Percentiles rank a stretch among this genome's conserved stretches.
Conservation (phyloP, 2,113 vertebrate species). For the Psilopogon haemacephalus region DNA sequence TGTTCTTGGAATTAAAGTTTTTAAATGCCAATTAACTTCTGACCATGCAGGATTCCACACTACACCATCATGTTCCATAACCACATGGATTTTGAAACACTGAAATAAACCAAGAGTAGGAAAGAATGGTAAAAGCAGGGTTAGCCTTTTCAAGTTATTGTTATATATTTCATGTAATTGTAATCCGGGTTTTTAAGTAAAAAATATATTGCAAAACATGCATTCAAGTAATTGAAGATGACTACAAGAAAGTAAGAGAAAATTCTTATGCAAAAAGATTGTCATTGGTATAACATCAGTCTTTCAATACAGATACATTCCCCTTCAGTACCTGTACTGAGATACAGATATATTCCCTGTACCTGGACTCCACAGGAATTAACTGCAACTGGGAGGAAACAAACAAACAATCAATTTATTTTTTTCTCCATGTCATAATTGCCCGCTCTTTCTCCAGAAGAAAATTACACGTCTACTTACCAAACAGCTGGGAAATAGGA, state of each 20-base stretch:
- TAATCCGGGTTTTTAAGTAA: not conserved
- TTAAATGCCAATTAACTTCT: constrained; percentile 33
- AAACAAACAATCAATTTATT: not conserved
- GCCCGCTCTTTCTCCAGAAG: too few relatives aligned
- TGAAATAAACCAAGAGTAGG: not conserved
- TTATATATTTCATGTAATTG: not conserved
- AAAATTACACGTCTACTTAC: not conserved
- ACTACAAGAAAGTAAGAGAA: not conserved
- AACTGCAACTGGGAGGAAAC: not conserved
- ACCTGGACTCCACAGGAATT: not conserved
- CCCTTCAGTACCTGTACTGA: not conserved
- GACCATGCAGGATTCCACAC: not conserved
- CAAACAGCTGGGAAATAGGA: not conserved
- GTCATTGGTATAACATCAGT: not conserved
- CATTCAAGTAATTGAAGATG: not conserved
- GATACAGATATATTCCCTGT: not conserved
- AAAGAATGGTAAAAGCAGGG: not conserved
- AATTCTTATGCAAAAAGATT: not conserved
- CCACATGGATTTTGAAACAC: not conserved
- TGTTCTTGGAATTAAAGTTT: not conserved
- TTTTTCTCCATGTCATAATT: not conserved
- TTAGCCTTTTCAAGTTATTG: constrained; percentile 25
- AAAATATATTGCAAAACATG: not conserved
- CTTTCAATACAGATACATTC: not conserved
- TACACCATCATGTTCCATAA: not conserved